A percentile compares a stretch with the other conserved stretches of the same genome.
Conservation (phyloP, 2,888 invertebrate species). For the Caenorhabditis sp. region DNA sequence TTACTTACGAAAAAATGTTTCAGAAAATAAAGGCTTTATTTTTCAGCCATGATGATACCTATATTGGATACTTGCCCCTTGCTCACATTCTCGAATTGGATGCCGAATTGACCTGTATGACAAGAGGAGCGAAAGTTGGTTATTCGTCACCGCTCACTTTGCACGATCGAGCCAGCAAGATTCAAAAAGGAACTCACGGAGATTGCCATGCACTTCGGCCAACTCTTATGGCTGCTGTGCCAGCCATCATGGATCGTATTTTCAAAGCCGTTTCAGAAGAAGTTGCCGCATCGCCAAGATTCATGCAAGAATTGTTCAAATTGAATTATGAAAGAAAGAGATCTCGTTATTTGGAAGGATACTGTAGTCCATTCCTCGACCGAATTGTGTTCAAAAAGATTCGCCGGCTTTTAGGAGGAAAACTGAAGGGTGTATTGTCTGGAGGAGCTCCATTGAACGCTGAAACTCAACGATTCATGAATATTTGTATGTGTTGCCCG, state of each 20-base stretch:
- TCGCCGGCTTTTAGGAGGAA: slow-evolving; percentile 84
- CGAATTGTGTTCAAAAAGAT: slow-evolving; percentile 78
- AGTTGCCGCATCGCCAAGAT: slow-evolving; percentile 74
- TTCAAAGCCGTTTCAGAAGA: slow-evolving; percentile 95
- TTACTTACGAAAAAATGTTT: not conserved
- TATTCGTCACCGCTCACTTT: slow-evolving; percentile 91
- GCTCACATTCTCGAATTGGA: slow-evolving; percentile 95
- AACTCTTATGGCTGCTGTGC: slow-evolving; percentile 93
- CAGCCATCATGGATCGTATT: slow-evolving; percentile 94
- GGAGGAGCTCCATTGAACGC: slow-evolving; percentile 89
- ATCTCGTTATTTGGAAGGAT: slow-evolving; percentile 79
- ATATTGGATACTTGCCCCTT: slow-evolving; percentile 92
- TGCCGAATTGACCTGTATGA: slow-evolving; percentile 76
- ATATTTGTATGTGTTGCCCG: slow-evolving; percentile 86
- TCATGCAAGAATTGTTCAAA: slow-evolving; percentile 81
- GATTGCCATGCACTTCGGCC: slow-evolving; percentile 90
- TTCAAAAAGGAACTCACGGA: slow-evolving; percentile 90
- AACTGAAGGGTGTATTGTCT: slow-evolving; percentile 84
- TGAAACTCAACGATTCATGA: slow-evolving; percentile 91
- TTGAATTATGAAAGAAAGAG: slow-evolving; percentile 92
- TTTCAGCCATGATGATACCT: slow-evolving; percentile 77
- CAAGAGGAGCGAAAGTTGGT: slow-evolving; percentile 74
- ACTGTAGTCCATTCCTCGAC: slow-evolving; percentile 74
- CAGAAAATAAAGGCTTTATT: no score
- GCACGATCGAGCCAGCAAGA: slow-evolving; percentile 81